phyloP scores from a whole-genome alignment of 2,888 invertebrate genomes.

The Tenthredo mesomela region DNA sequence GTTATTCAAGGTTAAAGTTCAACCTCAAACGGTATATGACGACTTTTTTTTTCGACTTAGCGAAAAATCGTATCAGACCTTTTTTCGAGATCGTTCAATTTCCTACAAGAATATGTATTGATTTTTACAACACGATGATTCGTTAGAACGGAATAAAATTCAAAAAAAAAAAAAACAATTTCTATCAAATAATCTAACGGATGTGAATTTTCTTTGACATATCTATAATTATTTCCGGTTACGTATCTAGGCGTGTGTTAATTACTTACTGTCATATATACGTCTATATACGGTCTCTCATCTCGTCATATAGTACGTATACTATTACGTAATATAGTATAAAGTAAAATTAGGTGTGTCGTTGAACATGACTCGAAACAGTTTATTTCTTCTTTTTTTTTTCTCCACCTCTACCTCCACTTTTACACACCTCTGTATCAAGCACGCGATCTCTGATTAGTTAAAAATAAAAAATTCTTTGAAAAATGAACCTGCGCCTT shows the following conservation, averaged over 20 bases:
- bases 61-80: too few relatives aligned
- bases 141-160: too few relatives aligned
- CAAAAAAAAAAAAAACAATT: background rate
- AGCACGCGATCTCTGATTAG: background rate
- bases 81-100: too few relatives aligned
- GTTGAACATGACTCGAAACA: constrained; percentile 1
- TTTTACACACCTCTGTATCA: background rate
- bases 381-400: background rate
- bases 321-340: background rate
- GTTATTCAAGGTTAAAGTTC: too few relatives aligned
- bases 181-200: background rate
- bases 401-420: background rate
- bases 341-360: constrained; percentile 19
- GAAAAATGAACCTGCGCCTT: background rate
- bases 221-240: background rate
- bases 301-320: background rate
- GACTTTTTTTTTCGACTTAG: too few relatives aligned
- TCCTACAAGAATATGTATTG: too few relatives aligned
- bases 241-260: background rate
- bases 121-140: too few relatives aligned
- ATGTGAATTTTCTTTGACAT: background rate
- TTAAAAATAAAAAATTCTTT: background rate
- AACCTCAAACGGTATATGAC: too few relatives aligned
- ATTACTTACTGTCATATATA: background rate
- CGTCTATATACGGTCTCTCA: background rate